Evolutionary conservation across 2,888 invertebrate genomes (phyloP).

Genomic region (Amphipoea lucens): DNA sequence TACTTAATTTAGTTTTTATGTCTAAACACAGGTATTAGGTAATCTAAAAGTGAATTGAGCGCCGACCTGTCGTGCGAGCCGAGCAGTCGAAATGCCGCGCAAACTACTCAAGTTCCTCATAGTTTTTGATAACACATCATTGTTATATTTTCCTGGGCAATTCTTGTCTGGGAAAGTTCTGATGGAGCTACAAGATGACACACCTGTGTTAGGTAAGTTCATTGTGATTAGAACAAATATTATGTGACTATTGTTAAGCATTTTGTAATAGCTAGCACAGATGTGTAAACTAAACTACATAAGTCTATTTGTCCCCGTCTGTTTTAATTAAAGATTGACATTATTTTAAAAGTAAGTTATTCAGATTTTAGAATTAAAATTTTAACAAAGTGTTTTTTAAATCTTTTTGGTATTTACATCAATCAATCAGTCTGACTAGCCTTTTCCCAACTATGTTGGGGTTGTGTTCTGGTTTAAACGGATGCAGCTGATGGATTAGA

Average conservation of each 20-base stretch:
- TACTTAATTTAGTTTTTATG: conserved; percentile 16
- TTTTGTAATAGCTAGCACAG: conserved; percentile 34
- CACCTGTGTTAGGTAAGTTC: conserved; percentile 94
- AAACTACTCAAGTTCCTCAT: conserved; percentile 98
- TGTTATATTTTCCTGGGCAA: conserved; percentile 98
- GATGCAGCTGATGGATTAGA: not conserved
- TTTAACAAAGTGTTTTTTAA: not conserved
- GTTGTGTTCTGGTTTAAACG: not conserved
- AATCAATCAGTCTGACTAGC: not conserved
- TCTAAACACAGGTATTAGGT: conserved; percentile 27
- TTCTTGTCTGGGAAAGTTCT: conserved; percentile 97
- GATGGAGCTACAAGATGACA: conserved; percentile 97
- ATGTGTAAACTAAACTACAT: conserved; percentile 8
- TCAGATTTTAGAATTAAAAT: not conserved
- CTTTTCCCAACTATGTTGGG: not conserved
- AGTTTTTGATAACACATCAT: conserved; percentile 97
- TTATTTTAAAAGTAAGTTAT: not conserved
- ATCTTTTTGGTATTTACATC: not conserved
- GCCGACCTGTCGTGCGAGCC: conserved; percentile 1
- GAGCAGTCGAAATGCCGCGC: conserved; percentile 92
- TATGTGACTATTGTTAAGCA: conserved; percentile 15
- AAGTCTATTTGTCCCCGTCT: not conserved
- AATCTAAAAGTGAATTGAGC: conserved; percentile 37
- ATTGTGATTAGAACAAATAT: conserved; percentile 43
- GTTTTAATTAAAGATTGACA: not conserved